Evolutionary conservation across 2,113 vertebrate species (phyloP), one percentile per base, ranked within the genome.

Genomic region (Tapirus terrestris): DNA sequence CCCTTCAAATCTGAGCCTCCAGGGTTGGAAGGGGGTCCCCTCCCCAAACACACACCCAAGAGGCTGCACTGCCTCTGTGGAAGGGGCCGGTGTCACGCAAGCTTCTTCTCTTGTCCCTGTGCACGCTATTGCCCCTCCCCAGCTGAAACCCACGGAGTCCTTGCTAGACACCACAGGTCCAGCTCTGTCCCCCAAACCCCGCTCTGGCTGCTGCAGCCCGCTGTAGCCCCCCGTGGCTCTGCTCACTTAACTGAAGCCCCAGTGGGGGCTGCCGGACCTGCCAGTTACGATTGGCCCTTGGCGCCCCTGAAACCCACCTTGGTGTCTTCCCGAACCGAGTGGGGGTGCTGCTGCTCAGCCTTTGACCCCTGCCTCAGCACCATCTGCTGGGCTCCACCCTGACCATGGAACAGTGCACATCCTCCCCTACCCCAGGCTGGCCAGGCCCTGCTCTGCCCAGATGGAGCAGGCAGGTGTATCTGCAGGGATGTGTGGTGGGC

Each of bases 41-140:
- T 7, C 43, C 33, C 82, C 12, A 11, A 23, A 5, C 6, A 36
- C 36, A 87, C 43, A 39, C 48, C 7, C 45, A 67, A 1, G 31
- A 33, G 6, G 14, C 4, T 1, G 0, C 27, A 2, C 23, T 7
- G 25, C n/a, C 45, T 29, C 53, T 2, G 2, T 1, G 23, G 12
- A 43, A 36, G 7, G 6, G 14, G 5, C 18, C 4, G 14, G 23
- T 36, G 68, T 29, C 39, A 36, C 43, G 56, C 0, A 65, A 53
- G 61, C 31, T 17, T 33, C 6, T 13, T 36, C 84, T n/a, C 68
- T 29, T 25, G 25, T 53, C 17, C 61, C 39, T 5, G 58, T 20
- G 53, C 45, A 6, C 1, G 12, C 14, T 51, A 45, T 43, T 6
- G 36, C 23, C 72, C 58, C 39, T 17, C 29, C 45, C 58, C 3